Evolutionary conservation across 2,797 vertebrate genomes (phyloP).

Genomic region (Brachyrhaphis roseni): DNA sequence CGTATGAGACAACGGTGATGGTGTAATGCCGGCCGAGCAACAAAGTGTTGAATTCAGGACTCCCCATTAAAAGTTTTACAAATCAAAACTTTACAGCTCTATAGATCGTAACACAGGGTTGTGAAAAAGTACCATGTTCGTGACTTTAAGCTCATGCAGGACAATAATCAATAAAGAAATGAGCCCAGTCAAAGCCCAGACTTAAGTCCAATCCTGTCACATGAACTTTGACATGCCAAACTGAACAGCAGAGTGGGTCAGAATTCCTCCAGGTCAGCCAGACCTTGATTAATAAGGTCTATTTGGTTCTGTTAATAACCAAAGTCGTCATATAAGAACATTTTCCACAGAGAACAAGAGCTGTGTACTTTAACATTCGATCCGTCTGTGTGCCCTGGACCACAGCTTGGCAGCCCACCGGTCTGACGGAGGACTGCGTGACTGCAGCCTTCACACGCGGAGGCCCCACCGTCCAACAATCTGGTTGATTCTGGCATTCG

Average conservation of each 20-base stretch:
- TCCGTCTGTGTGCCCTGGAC: conserved; percentile 26
- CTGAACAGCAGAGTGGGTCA: background rate
- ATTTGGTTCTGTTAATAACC: too few relatives aligned
- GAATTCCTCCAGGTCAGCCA: background rate
- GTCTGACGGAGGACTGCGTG: conserved; percentile 56
- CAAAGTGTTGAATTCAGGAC: background rate
- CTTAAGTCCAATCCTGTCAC: background rate
- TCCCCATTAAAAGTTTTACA: background rate
- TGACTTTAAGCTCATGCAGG: background rate
- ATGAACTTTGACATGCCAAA: background rate
- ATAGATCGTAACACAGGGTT: background rate
- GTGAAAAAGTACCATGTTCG: background rate
- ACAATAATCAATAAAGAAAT: background rate
- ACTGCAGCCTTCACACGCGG: conserved; percentile 49
- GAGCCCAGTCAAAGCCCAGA: background rate
- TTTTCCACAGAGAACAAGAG: background rate
- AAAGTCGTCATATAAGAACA: too few relatives aligned
- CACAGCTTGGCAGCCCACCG: conserved; percentile 37
- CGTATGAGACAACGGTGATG: background rate
- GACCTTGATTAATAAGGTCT: too few relatives aligned
- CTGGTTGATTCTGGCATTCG: conserved; percentile 40
- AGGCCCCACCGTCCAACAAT: conserved; percentile 60
- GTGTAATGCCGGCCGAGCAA: background rate
- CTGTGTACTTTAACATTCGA: conserved; percentile 9
- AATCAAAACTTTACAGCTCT: background rate